Percentiles rank a stretch among this genome's conserved stretches.
These are phyloP conservation scores for Hippolais icterina DNA, from an alignment of 2,113 vertebrate genomes.

Conservation along the genomic window DNA sequence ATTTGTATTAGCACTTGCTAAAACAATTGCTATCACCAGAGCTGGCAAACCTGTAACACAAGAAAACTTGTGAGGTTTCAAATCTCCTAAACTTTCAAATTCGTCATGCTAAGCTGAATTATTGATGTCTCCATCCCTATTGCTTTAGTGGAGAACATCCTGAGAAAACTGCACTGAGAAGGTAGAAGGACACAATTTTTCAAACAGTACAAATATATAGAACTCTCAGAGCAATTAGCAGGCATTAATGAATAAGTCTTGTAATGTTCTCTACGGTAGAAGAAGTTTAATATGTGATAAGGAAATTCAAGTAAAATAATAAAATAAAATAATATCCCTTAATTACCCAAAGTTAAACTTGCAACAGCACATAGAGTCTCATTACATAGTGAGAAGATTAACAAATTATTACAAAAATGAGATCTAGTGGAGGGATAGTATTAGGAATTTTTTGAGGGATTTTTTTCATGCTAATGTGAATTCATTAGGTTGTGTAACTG, in stretches of 20 bases:
- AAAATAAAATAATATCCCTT: neutral
- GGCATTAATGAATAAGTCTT: neutral
- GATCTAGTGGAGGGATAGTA: neutral
- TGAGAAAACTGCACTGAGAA: neutral
- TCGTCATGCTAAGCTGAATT: neutral
- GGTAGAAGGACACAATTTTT: neutral
- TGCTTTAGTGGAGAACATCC: neutral
- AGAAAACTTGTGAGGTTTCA: neutral
- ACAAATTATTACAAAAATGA: neutral
- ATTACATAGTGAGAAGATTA: neutral
- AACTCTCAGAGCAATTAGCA: neutral
- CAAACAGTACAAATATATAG: neutral
- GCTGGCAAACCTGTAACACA: conserved; percentile 87
- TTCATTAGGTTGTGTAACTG: neutral
- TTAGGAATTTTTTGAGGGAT: neutral
- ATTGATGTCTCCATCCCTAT: neutral
- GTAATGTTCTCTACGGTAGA: neutral
- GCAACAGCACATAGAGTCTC: neutral
- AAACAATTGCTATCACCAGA: conserved; percentile 80
- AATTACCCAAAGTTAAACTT: neutral
- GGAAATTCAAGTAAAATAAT: neutral
- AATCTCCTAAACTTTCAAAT: neutral
- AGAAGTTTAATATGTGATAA: neutral
- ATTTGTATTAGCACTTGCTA: conserved; percentile 76
- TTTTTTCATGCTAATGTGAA: neutral